These are phyloP conservation scores for Salvelinus fontinalis DNA, from an alignment of 2,113 vertebrate species.

Conservation along the genomic window DNA sequence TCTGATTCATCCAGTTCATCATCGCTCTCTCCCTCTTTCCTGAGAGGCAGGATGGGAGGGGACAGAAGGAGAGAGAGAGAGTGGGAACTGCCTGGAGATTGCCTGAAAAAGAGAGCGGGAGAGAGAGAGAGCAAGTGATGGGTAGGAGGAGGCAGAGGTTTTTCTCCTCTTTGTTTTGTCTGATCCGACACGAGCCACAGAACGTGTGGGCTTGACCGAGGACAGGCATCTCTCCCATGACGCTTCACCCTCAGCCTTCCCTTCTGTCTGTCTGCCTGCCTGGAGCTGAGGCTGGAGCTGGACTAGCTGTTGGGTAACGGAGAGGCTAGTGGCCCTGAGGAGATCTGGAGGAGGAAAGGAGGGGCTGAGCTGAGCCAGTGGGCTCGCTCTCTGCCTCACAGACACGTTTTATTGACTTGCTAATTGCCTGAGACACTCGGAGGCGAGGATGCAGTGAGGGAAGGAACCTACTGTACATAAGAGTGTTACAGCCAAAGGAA, in stretches of 20 bases:
- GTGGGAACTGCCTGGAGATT: constrained; percentile 51
- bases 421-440: constrained; percentile 74
- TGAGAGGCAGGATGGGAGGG: constrained; percentile 14
- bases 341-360: constrained; percentile 41
- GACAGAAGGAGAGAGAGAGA: constrained; percentile 26
- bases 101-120: constrained; percentile 21
- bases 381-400: constrained; percentile 66
- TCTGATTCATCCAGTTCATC: constrained; percentile 36
- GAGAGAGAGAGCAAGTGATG: constrained; percentile 37
- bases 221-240: constrained; percentile 32
- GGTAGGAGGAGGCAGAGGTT: constrained; percentile 45
- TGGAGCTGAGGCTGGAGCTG: constrained; percentile 51
- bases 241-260: constrained; percentile 27
- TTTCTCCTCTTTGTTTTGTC: constrained; percentile 52
- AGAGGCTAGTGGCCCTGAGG: constrained; percentile 41
- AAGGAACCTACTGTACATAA: constrained; percentile 50
- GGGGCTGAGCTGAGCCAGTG: constrained; percentile 65
- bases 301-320: constrained; percentile 37
- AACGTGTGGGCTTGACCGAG: constrained; percentile 26
- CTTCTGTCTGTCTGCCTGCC: not conserved
- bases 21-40: constrained; percentile 26
- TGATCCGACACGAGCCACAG: constrained; percentile 55
- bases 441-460: constrained; percentile 70
- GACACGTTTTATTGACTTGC: constrained; percentile 74
- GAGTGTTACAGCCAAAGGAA: constrained; percentile 50